Conservation (phyloP, 2,113 vertebrate species). For the Peromyscus leucopus region DNA sequence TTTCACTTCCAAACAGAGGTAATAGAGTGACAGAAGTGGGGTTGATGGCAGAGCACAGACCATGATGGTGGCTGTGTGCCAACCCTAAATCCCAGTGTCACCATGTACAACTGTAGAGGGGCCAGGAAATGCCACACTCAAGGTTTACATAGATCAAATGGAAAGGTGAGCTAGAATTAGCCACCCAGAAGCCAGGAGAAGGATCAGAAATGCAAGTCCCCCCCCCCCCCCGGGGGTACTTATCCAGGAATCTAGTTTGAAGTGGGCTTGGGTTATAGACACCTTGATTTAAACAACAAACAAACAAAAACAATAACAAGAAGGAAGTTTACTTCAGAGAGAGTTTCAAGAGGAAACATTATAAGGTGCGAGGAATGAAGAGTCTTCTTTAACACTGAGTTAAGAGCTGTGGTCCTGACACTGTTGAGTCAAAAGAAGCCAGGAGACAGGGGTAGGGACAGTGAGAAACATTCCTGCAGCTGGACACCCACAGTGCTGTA, state of each 20-base stretch:
- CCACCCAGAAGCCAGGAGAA: neutral
- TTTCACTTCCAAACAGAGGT: neutral
- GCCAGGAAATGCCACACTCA: neutral
- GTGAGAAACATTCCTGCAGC: neutral
- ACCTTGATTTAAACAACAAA: neutral
- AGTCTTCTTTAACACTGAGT: neutral
- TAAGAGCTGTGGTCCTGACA: neutral
- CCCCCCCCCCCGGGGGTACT: neutral
- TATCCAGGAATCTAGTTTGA: neutral
- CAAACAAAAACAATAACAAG: neutral
- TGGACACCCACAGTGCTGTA: neutral
- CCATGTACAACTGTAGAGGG: neutral
- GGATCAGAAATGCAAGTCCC: neutral
- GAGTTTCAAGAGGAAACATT: neutral
- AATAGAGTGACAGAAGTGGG: neutral
- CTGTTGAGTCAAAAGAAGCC: neutral
- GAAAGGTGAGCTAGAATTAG: neutral
- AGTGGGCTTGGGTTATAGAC: neutral
- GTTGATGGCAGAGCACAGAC: neutral
- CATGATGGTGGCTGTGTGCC: neutral
- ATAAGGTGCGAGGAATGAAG: neutral
- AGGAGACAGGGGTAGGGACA: no score
- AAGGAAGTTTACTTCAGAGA: neutral
- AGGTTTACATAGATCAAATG: neutral
- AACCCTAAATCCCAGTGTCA: neutral